Evolutionary conservation across 2,113 vertebrate species (phyloP).

Genomic region (Melanerpes formicivorus): DNA sequence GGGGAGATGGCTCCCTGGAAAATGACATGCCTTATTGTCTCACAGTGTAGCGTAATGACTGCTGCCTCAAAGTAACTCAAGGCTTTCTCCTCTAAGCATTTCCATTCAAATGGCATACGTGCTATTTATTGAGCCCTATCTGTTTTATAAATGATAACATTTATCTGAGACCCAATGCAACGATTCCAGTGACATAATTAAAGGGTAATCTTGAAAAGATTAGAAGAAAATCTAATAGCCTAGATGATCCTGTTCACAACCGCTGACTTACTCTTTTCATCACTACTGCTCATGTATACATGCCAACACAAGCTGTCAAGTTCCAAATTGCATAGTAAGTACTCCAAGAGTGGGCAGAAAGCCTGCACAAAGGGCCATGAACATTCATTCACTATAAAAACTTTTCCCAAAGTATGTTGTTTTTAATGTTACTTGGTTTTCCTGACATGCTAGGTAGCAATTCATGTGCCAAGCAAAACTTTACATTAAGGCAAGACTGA

Average conservation of each 20-base stretch:
- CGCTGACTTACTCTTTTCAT: background rate
- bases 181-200: background rate
- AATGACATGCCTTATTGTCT: slow-evolving; percentile 27
- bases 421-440: background rate
- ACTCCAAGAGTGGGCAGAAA: background rate
- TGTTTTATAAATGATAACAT: background rate
- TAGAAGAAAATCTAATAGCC: background rate
- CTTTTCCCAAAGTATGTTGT: no score
- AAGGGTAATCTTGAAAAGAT: background rate
- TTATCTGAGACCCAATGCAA: background rate
- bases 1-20: background rate
- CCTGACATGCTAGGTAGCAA: background rate
- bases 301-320: background rate
- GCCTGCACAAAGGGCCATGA: background rate
- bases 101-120: background rate
- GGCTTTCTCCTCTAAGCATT: slow-evolving; percentile 11
- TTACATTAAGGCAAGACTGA: background rate
- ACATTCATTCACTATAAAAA: background rate
- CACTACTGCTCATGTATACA: fast-evolving
- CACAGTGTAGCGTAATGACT: background rate
- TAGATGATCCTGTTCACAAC: background rate
- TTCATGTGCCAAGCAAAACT: background rate
- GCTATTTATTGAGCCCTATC: background rate
- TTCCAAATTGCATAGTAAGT: background rate
- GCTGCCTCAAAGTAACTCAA: background rate